Conservation (phyloP, 2,888 invertebrate species). For the Lordiphosa fenestrarum region DNA sequence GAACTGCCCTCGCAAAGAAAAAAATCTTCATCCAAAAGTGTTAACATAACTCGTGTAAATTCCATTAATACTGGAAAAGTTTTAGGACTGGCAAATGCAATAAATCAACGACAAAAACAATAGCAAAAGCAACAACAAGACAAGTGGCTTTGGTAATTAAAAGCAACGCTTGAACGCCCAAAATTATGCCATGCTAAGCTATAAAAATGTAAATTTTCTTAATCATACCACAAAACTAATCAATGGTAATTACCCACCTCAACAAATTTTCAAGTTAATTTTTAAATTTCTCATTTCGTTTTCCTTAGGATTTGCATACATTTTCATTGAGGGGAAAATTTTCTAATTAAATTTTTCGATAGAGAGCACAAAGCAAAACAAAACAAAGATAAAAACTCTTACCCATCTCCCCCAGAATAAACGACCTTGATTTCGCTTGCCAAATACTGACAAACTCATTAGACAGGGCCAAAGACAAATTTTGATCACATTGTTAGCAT, state of each 20-base stretch:
- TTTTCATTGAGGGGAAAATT: background rate
- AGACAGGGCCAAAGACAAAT: constrained; percentile 16
- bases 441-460: constrained; percentile 57
- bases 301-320: background rate
- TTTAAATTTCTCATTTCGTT: background rate
- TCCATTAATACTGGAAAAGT: constrained; percentile 54
- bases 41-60: constrained; percentile 68
- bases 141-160: constrained; percentile 41
- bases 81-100: constrained; percentile 39
- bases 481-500: background rate
- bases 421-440: constrained; percentile 41
- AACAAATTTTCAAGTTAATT: constrained; percentile 33
- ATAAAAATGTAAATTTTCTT: constrained; percentile 61
- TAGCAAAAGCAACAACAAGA: constrained; percentile 18
- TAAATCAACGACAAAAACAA: constrained; percentile 48
- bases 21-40: constrained; percentile 56
- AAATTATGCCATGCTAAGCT: constrained; percentile 62
- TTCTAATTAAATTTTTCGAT: background rate
- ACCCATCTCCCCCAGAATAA: constrained; percentile 43
- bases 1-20: no score
- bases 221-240: constrained; percentile 40
- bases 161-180: constrained; percentile 37
- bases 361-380: background rate
- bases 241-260: constrained; percentile 62
- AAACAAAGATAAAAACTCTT: constrained; percentile 27